These are phyloP conservation scores for Heterohyrax brucei DNA, from an alignment of 2,797 vertebrate genomes.

Conservation along the genomic window DNA sequence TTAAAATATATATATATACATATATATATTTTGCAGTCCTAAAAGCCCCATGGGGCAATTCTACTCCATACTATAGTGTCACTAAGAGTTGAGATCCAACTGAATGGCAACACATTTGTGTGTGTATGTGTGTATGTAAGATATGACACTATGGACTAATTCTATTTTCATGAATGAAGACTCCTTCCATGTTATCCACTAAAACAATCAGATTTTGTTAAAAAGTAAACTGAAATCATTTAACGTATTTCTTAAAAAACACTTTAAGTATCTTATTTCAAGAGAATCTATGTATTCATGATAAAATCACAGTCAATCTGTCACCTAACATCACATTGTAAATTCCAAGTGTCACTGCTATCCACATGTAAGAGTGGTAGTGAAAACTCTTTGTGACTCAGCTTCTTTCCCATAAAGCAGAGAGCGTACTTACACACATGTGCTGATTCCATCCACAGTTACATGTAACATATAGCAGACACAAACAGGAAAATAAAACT, in stretches of 20 bases:
- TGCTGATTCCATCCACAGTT: neutral
- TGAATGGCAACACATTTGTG: too few relatives aligned
- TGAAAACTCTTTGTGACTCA: fast-evolving
- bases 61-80: too few relatives aligned
- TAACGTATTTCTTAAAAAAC: neutral
- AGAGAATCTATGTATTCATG: neutral
- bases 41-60: too few relatives aligned
- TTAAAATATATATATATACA: too few relatives aligned
- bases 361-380: neutral
- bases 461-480: neutral
- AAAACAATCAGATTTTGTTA: neutral
- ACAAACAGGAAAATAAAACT: neutral
- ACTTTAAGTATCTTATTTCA: neutral
- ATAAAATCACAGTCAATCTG: neutral
- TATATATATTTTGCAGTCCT: too few relatives aligned
- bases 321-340: neutral
- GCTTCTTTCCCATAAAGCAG: neutral
- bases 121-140: too few relatives aligned
- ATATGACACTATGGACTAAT: neutral
- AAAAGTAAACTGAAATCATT: neutral
- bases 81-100: too few relatives aligned
- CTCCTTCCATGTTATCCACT: neutral
- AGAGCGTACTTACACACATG: neutral
- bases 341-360: neutral
- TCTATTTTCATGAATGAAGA: neutral